phyloP scores from a whole-genome alignment of 2,113 vertebrate species.

The Labrus mixtus region DNA sequence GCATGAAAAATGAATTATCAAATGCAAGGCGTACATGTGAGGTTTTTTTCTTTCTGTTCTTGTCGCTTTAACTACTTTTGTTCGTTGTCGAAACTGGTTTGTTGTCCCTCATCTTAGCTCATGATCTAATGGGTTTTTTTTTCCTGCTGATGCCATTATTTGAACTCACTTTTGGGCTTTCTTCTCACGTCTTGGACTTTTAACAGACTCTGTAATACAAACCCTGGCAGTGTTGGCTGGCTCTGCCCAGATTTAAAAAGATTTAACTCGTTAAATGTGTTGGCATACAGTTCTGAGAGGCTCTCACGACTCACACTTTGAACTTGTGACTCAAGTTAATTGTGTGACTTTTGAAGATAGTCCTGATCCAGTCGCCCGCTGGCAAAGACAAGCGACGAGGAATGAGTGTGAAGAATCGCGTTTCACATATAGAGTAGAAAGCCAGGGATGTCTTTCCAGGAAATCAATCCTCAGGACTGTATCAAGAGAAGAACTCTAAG shows the following conservation, averaged over 20 bases:
- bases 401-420: neutral
- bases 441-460: neutral
- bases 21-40: neutral
- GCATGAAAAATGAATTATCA: no score
- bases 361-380: neutral
- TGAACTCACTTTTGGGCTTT: neutral
- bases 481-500: conserved; percentile 8
- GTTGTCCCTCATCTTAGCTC: no score
- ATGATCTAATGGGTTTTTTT: neutral
- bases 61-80: neutral
- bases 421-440: neutral
- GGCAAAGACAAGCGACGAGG: neutral
- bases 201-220: neutral
- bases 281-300: neutral
- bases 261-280: neutral
- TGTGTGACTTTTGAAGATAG: neutral
- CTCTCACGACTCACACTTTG: neutral
- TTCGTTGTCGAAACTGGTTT: no score
- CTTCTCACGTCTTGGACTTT: neutral
- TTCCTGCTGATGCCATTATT: neutral
- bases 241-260: neutral
- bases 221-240: neutral
- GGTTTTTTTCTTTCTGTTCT: neutral
- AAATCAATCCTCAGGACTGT: neutral
- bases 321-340: conserved; percentile 6